Evolutionary conservation across 2,888 invertebrate genomes (phyloP).

Genomic region (Pristionchus fissidentatus): DNA sequence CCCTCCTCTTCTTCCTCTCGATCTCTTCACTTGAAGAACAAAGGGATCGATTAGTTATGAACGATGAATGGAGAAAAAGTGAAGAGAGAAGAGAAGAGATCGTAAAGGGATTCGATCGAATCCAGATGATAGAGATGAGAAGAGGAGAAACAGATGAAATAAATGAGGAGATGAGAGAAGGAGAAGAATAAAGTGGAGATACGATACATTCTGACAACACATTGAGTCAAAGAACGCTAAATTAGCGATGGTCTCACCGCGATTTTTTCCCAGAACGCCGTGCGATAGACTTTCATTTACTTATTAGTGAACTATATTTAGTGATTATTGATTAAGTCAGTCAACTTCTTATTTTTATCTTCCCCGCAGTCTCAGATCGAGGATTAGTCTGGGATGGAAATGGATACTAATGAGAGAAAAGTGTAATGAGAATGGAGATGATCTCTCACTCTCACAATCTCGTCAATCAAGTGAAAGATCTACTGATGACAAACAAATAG

Average conservation of each 20-base stretch:
- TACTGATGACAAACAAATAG: no score
- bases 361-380: no score
- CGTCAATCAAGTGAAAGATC: conserved; percentile 8
- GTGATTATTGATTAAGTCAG: neutral
- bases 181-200: neutral
- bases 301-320: neutral
- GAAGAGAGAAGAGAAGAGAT: conserved; percentile 21
- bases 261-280: neutral
- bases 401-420: neutral
- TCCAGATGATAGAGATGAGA: neutral
- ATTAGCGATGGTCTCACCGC: neutral
- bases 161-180: neutral
- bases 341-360: neutral
- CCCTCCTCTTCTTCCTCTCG: conserved; percentile 9
- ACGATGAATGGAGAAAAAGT: conserved; percentile 80
- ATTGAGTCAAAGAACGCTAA: neutral
- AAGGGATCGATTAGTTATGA: conserved; percentile 80
- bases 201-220: neutral
- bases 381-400: no score
- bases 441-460: neutral
- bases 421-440: conserved; percentile 28
- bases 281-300: no score
- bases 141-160: neutral
- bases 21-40: neutral
- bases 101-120: neutral